A percentile compares a stretch with the other conserved stretches of the same genome.
Conservation (phyloP, 2,888 invertebrate species). For the Lymantria monacha region DNA sequence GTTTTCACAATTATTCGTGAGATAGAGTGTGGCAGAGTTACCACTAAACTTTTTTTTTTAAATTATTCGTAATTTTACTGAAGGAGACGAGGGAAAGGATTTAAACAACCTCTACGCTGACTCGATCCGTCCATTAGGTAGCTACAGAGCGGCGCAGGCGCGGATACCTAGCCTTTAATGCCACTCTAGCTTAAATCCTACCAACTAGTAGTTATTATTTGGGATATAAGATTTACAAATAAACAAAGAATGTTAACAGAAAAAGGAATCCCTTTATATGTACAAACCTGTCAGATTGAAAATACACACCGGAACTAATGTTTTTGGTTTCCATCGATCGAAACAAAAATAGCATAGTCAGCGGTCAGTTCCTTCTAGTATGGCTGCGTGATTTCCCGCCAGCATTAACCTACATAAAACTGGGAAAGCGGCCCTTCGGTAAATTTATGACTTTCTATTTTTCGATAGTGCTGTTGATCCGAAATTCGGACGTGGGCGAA, state of each 20-base stretch:
- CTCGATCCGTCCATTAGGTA: too few relatives aligned
- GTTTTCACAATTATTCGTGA: too few relatives aligned
- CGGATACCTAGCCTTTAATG: too few relatives aligned
- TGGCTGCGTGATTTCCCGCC: slow-evolving; percentile 34
- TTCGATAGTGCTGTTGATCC: slow-evolving; percentile 70
- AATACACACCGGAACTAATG: slow-evolving; percentile 15
- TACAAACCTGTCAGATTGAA: slow-evolving; percentile 1
- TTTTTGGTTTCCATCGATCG: slow-evolving; percentile 16
- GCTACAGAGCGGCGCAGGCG: too few relatives aligned
- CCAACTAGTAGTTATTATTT: too few relatives aligned
- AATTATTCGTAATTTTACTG: too few relatives aligned
- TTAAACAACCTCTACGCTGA: too few relatives aligned
- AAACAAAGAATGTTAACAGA: neutral
- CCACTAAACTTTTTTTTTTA: too few relatives aligned
- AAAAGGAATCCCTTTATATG: neutral
- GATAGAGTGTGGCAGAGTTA: too few relatives aligned
- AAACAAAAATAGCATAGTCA: slow-evolving; percentile 25
- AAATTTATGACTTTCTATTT: slow-evolving; percentile 79
- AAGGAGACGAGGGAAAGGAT: too few relatives aligned
- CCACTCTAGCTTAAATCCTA: too few relatives aligned
- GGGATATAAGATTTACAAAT: too few relatives aligned
- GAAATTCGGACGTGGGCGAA: slow-evolving; percentile 73
- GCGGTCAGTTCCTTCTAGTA: slow-evolving; percentile 31
- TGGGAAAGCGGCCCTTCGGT: slow-evolving; percentile 71
- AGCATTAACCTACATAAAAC: slow-evolving; percentile 64